phyloP scores from a whole-genome alignment of 35 echinoderm and acorn worm genomes.

The Apostichopus parvimensis region DNA sequence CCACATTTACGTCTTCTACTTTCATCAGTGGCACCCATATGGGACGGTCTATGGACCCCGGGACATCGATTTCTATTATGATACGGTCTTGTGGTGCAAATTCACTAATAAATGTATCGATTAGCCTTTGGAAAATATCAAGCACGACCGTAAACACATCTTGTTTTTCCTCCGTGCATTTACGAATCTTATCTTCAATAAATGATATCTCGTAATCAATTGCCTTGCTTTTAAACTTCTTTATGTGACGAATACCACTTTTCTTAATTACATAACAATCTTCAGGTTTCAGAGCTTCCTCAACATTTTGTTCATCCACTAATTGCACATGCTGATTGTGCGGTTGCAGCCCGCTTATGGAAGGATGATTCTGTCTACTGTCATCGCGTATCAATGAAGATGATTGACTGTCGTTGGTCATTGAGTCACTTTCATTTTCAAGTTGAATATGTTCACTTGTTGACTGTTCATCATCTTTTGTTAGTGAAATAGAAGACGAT shows the following conservation, averaged over 20 bases:
- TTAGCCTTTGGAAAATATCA: background rate
- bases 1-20: background rate
- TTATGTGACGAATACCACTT: background rate
- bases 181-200: background rate
- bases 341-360: no score
- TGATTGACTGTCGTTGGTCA: no score
- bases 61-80: conserved; percentile 3
- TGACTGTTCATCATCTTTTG: no score
- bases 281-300: background rate
- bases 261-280: background rate
- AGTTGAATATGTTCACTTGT: no score
- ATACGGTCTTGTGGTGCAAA: conserved; percentile 14
- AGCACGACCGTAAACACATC: background rate
- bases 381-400: no score
- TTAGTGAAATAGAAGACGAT: no score
- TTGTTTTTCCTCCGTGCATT: background rate
- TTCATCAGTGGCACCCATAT: conserved; percentile 35
- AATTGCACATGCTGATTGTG: background rate
- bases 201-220: background rate
- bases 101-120: background rate
- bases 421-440: no score
- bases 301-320: background rate
- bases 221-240: conserved; percentile 21
- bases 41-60: background rate
- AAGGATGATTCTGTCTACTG: no score